Evolutionary conservation across 2,113 vertebrate genomes (phyloP).

Genomic region (Ptilorrhoa leucosticta): DNA sequence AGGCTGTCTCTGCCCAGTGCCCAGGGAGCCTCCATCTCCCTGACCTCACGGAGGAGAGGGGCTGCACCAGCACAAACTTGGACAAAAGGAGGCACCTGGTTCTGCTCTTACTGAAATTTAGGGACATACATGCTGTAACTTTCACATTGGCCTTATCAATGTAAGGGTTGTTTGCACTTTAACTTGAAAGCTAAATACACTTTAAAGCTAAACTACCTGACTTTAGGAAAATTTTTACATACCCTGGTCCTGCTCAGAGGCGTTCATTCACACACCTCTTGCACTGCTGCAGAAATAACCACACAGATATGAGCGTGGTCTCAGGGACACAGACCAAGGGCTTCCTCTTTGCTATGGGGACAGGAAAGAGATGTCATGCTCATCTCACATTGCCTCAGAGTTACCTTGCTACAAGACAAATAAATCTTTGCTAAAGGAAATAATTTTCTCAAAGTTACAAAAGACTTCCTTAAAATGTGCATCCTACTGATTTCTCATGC

Average conservation of each 20-base stretch:
- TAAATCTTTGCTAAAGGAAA: not conserved
- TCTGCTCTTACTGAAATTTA: not conserved
- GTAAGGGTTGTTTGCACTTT: not conserved
- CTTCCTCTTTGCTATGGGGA: not conserved
- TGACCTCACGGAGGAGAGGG: fast-evolving
- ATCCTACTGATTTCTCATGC: not conserved
- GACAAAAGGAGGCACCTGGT: not conserved
- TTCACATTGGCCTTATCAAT: not conserved
- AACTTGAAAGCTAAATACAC: not conserved
- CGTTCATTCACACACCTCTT: not conserved
- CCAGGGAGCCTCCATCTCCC: not conserved
- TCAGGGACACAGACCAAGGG: not conserved
- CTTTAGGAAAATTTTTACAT: not conserved
- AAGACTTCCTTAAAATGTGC: not conserved
- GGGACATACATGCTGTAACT: not conserved
- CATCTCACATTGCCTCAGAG: fast-evolving
- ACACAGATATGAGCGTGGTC: fast-evolving
- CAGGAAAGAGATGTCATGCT: fast-evolving
- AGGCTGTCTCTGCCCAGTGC: not conserved
- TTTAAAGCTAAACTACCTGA: not conserved
- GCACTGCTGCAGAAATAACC: not conserved
- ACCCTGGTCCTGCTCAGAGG: not conserved
- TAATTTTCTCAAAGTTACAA: not conserved
- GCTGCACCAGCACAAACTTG: not conserved
- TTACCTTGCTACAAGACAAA: not conserved